phyloP scores from a whole-genome alignment of 2,888 invertebrate species.

The Ceraclea dissimilis region DNA sequence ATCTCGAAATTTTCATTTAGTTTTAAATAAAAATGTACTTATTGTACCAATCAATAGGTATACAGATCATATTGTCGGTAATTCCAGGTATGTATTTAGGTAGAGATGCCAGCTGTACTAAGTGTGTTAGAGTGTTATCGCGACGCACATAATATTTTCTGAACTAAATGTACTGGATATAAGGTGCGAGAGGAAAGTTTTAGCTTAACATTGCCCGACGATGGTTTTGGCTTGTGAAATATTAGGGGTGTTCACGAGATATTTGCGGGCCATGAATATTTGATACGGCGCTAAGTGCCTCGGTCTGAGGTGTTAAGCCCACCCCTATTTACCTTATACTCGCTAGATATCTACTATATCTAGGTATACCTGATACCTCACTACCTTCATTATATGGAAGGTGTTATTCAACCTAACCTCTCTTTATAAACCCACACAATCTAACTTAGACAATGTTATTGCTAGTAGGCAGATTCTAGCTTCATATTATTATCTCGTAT shows the following conservation, averaged over 20 bases:
- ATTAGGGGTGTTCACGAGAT: constrained; percentile 12
- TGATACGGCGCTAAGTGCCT: constrained; percentile 26
- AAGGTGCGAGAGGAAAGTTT: not conserved
- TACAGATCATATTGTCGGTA: too few species aligned
- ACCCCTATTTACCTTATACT: constrained; percentile 8
- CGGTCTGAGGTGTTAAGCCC: constrained; percentile 26
- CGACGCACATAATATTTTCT: not conserved
- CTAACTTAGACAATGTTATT: too few species aligned
- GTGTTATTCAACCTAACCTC: too few species aligned
- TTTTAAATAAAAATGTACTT: too few species aligned
- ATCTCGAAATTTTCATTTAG: too few species aligned
- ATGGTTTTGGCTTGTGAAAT: constrained; percentile 4
- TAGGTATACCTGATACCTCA: not conserved
- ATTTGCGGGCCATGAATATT: constrained; percentile 25
- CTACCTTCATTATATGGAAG: not conserved
- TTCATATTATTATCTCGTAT: too few species aligned
- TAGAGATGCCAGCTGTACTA: too few species aligned
- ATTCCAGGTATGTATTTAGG: too few species aligned
- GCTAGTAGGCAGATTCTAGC: too few species aligned
- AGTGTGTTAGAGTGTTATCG: too few species aligned
- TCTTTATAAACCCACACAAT: too few species aligned
- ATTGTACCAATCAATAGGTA: too few species aligned
- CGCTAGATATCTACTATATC: not conserved
- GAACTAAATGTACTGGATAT: not conserved
- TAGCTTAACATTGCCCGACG: not conserved